Base-by-base conservation (phyloP, 2,888 invertebrate species). In the Synanthedon formicaeformis region DNA sequence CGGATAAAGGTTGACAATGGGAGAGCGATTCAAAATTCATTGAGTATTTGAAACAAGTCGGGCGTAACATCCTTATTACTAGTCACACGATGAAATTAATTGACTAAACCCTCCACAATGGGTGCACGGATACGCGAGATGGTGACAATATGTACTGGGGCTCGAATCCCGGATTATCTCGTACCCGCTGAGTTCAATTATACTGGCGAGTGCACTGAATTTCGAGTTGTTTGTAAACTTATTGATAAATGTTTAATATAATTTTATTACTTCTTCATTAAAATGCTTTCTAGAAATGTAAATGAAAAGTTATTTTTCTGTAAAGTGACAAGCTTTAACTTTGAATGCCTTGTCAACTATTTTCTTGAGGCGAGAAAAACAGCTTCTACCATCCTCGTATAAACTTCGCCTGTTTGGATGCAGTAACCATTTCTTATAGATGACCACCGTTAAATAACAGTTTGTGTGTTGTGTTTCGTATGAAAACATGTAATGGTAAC, bases 81-180 rank as follows among this genome's bases (percentile, higher is more conserved):
- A 63, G 67, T 62, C 62, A 65, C 67, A 69, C 70, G 78, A 80
- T 75, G 73, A 75, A 75, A 74, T 78, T 78, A 78, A 78, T 78
- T 78, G 77, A 78, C 75, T 75, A 73, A 72, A 63, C 65, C 70
- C 64, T 61, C 68, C 60, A 78, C 74, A 76, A 77, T 67, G 58
- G 64, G 53, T 52, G 57, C 56, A 34, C 65, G 58, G 61, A 73
- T 72, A 75, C 71, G 69, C 66, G 75, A 69, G 66, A 58, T 61
- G 66, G 60, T 64, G 62, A 70, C 74, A 73, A 74, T 70, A 62
- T 52, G 53, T 27, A 51, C 56, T 63, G 60, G 60, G 68, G 64
- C 67, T 69, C 65, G 64, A 69, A 69, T 59, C 65, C 59, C 58
- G 78, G 80, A 78, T 80, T 78, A 80, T 34, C 34, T 34, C 34